phyloP scores from a whole-genome alignment of 2,113 vertebrate species.

The Caranx melampygus region DNA sequence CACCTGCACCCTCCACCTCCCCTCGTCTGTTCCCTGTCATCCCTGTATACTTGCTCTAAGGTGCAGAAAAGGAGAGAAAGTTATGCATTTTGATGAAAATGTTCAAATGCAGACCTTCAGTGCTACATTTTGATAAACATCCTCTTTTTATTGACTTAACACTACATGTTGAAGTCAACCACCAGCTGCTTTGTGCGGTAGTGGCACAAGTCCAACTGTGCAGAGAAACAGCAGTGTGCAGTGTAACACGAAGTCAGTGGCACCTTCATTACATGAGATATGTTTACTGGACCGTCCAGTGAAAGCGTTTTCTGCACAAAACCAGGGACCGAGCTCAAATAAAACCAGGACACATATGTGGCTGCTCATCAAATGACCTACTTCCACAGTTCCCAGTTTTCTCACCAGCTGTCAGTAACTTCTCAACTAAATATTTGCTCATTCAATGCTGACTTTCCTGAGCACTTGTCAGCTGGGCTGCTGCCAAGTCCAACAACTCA shows the following conservation, averaged over 20 bases:
- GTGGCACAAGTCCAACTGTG: background rate
- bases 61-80: background rate
- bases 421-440: constrained; percentile 51
- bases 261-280: background rate
- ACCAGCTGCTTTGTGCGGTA: background rate
- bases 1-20: background rate
- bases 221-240: background rate
- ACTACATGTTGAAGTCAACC: background rate
- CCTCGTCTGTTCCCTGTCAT: background rate
- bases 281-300: background rate
- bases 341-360: constrained; percentile 44
- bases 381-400: constrained; percentile 33
- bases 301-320: constrained; percentile 16
- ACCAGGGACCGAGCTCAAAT: constrained; percentile 24
- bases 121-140: background rate
- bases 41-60: background rate
- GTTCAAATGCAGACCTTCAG: background rate
- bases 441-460: constrained; percentile 46
- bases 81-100: background rate
- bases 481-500: constrained; percentile 21
- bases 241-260: background rate
- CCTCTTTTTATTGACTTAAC: background rate
- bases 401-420: constrained; percentile 40
- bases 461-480: constrained; percentile 29
- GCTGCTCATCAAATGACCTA: constrained; percentile 46